Percentiles rank a stretch among this genome's conserved stretches.
Evolutionary conservation across 1,140 invertebrate species (phyloP).

Genomic region (Xylocopa sonorina): DNA sequence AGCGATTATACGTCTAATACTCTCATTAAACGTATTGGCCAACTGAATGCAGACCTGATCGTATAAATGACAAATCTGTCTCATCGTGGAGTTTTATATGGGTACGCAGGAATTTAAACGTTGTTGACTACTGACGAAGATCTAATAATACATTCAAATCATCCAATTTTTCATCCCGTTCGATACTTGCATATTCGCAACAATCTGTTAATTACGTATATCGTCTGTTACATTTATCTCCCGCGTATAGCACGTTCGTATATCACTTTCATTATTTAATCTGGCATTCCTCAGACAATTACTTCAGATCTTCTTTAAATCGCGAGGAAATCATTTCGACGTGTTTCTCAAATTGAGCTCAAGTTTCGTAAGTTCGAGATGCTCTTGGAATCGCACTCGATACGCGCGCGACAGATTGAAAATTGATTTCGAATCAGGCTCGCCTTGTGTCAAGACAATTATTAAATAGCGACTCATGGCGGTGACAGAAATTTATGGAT

Average conservation of each 20-base stretch:
- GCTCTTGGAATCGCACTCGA: background rate
- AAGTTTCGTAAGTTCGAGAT: too few relatives aligned
- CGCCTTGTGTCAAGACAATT: slow-evolving; percentile 48
- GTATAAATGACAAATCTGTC: background rate
- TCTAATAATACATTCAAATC: slow-evolving; percentile 56
- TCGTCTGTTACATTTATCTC: background rate
- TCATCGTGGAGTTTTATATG: background rate
- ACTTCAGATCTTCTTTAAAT: too few relatives aligned
- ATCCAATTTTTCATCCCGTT: slow-evolving; percentile 27
- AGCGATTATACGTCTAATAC: slow-evolving; percentile 41
- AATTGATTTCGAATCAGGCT: slow-evolving; percentile 50
- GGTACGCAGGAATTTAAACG: slow-evolving; percentile 24
- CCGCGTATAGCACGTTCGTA: too few relatives aligned
- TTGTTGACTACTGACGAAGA: background rate
- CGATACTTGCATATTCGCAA: background rate
- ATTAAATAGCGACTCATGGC: slow-evolving; percentile 64
- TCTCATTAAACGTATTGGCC: slow-evolving; percentile 41
- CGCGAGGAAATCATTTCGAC: too few relatives aligned
- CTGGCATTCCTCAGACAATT: too few relatives aligned
- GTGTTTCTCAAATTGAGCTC: background rate
- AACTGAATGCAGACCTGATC: background rate
- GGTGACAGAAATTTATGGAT: slow-evolving; percentile 71
- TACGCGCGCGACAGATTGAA: background rate
- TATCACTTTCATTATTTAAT: background rate
- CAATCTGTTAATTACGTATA: too few relatives aligned